These are phyloP conservation scores for Cyclopterus lumpus DNA, from an alignment of 2,797 vertebrate genomes.

Conservation along the genomic window DNA sequence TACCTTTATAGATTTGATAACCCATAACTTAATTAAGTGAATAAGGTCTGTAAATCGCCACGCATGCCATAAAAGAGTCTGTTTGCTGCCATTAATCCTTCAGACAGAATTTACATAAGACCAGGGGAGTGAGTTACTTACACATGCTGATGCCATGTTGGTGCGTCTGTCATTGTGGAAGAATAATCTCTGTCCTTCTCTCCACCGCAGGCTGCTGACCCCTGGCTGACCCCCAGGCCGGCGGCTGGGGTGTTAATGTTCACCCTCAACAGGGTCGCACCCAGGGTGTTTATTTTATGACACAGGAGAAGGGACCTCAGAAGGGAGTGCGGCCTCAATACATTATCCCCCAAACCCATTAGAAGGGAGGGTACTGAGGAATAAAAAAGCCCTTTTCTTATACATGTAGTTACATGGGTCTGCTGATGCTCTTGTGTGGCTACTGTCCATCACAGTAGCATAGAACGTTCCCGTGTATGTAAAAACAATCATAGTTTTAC, in stretches of 20 bases:
- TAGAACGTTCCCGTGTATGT: neutral
- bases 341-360: constrained; percentile 65
- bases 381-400: constrained; percentile 42
- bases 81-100: constrained; percentile 28
- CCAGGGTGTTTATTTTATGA: constrained; percentile 79
- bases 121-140: constrained; percentile 19
- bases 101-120: constrained; percentile 41
- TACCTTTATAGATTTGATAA: neutral
- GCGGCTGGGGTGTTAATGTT: constrained; percentile 80
- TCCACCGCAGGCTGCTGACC: constrained; percentile 72
- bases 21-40: neutral
- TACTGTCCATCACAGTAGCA: constrained; percentile 1
- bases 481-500: neutral
- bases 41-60: constrained; percentile 16
- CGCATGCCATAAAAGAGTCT: neutral
- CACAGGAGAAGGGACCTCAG: constrained; percentile 65
- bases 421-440: neutral
- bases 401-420: constrained; percentile 7
- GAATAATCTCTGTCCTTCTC: constrained; percentile 60
- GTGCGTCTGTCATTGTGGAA: constrained; percentile 55
- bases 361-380: constrained; percentile 57
- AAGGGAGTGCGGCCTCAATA: constrained; percentile 59
- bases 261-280: constrained; percentile 73
- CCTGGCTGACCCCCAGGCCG: constrained; percentile 63
- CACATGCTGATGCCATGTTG: constrained; percentile 39